phyloP scores from a whole-genome alignment of 35 echinoderm and acorn worm species.

The Apostichopus japonicus region DNA sequence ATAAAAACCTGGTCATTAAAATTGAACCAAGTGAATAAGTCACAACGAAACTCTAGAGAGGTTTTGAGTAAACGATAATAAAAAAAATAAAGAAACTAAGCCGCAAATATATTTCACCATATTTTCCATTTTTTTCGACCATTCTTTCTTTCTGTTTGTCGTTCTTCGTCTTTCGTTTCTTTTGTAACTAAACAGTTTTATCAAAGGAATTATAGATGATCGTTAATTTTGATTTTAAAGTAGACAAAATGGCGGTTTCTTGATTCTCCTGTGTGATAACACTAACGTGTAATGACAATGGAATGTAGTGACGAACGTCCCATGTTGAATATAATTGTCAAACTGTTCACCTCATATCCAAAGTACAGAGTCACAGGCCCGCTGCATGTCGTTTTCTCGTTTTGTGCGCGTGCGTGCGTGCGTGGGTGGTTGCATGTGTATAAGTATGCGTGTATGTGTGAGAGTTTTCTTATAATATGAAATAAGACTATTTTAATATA shows the following conservation, averaged over 20 bases:
- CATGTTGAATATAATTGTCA: slow-evolving; percentile 26
- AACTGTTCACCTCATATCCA: background rate
- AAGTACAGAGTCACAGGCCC: too few species aligned
- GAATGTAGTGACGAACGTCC: slow-evolving; percentile 32
- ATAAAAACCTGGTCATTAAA: slow-evolving; percentile 37
- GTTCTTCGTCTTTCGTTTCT: background rate
- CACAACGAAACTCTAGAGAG: slow-evolving; percentile 15
- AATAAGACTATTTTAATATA: too few species aligned
- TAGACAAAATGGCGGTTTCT: slow-evolving; percentile 22
- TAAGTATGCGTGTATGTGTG: too few species aligned
- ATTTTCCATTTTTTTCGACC: background rate
- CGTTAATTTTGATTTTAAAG: background rate
- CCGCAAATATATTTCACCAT: background rate
- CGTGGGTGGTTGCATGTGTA: too few species aligned
- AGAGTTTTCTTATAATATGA: too few species aligned
- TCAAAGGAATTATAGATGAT: background rate
- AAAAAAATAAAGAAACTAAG: background rate
- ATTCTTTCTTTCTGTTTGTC: background rate
- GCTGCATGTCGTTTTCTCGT: too few species aligned
- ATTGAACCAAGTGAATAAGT: background rate
- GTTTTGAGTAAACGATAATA: background rate
- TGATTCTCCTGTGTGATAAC: background rate
- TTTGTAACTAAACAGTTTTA: background rate
- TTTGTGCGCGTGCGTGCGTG: too few species aligned
- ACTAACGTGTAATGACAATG: slow-evolving; percentile 29